A percentile compares a stretch with the other conserved stretches of the same genome.
Conservation (phyloP, 2,888 invertebrate genomes). For the Ypsolopha scabrella region DNA sequence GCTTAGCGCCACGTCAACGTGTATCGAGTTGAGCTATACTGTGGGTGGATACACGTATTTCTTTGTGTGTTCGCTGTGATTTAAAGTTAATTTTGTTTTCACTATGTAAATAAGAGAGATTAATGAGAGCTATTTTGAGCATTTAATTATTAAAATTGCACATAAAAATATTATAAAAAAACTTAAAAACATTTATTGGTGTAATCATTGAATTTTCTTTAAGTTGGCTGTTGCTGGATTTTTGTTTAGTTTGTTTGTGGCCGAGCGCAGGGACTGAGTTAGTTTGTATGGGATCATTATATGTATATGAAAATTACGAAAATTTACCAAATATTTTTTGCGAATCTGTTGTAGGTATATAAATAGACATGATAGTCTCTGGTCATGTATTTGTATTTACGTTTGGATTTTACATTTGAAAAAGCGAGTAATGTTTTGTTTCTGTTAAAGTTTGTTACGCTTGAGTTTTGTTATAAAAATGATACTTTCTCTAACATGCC, state of each 20-base stretch:
- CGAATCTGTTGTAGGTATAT: not conserved
- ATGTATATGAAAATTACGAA: not conserved
- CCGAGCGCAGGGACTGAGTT: slow-evolving; percentile 19
- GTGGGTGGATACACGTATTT: slow-evolving; percentile 7
- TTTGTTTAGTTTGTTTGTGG: slow-evolving; percentile 18
- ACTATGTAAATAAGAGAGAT: slow-evolving; percentile 22
- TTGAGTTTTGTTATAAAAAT: slow-evolving; percentile 58
- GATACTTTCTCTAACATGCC: slow-evolving; percentile 53
- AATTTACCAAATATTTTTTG: not conserved
- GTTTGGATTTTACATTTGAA: not conserved
- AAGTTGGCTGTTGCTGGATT: slow-evolving; percentile 19
- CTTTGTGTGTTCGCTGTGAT: slow-evolving; percentile 26
- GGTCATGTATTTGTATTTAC: not conserved
- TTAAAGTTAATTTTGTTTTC: slow-evolving; percentile 19
- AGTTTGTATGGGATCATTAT: not conserved
- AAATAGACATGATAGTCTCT: not conserved
- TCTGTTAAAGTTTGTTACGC: slow-evolving; percentile 57
- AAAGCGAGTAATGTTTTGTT: slow-evolving; percentile 28
- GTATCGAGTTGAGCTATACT: not conserved
- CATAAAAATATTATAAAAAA: slow-evolving; percentile 16
- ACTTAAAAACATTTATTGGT: slow-evolving; percentile 15
- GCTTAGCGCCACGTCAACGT: not conserved
- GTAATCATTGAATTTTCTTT: slow-evolving; percentile 12
- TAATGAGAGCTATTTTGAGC: slow-evolving; percentile 23
- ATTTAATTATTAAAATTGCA: slow-evolving; percentile 38